A percentile compares a stretch with the other conserved stretches of the same genome.
Conservation (phyloP, 1,140 invertebrate species). For the Pemphigus obesinymphae region DNA sequence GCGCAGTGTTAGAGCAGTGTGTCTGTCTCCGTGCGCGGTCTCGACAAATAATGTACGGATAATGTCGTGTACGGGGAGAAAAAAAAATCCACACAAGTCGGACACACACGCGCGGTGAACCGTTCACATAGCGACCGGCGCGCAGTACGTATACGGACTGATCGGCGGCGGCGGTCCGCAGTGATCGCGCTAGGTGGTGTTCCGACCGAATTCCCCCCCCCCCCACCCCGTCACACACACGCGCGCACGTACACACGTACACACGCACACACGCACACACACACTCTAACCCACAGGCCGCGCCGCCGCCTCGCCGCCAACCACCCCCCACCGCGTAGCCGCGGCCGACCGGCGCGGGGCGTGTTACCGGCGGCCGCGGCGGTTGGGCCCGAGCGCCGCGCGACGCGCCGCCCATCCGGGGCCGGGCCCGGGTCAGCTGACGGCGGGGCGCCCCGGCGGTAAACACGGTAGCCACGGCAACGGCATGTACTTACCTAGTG, state of each 20-base stretch:
- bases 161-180: conserved; percentile 67
- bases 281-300: conserved; percentile 37
- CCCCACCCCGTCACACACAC: neutral
- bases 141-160: conserved; percentile 62
- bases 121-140: conserved; percentile 65
- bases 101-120: conserved; percentile 30
- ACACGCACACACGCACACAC: too few species aligned
- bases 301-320: conserved; percentile 10
- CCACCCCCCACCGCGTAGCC: conserved; percentile 35
- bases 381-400: neutral
- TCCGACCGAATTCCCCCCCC: conserved; percentile 55
- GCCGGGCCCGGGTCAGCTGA: conserved; percentile 38
- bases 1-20: neutral
- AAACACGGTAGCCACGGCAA: conserved; percentile 52
- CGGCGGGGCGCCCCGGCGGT: conserved; percentile 45
- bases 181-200: conserved; percentile 63
- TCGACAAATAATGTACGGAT: neutral
- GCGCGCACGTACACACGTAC: neutral
- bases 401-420: conserved; percentile 29
- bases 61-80: neutral
- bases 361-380: neutral
- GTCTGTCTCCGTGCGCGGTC: too few species aligned
- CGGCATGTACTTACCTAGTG: conserved; percentile 42
- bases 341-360: conserved; percentile 16
- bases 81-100: conserved; percentile 39